Conservation (phyloP, 2,888 invertebrate species). For the Tenthredo notha region DNA sequence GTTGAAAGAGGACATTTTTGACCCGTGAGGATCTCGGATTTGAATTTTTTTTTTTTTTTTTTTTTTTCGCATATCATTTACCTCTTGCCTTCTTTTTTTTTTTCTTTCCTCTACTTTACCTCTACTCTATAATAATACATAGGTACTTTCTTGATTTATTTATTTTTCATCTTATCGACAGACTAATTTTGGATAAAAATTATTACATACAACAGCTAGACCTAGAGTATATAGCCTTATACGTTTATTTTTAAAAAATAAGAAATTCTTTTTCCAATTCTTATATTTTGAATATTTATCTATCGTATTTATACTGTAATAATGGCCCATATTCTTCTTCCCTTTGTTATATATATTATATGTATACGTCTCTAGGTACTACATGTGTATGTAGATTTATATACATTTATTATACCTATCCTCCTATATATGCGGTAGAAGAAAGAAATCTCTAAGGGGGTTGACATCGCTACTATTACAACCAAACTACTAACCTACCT, state of each 20-base stretch:
- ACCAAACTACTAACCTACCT: neutral
- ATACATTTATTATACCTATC: neutral
- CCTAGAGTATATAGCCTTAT: too few species aligned
- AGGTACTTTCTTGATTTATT: neutral
- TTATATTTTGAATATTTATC: neutral
- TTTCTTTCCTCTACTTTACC: neutral
- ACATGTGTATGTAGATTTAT: neutral
- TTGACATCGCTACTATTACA: neutral
- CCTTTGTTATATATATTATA: neutral
- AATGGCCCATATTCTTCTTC: constrained; percentile 3
- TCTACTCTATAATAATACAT: neutral
- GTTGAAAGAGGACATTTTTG: constrained; percentile 13
- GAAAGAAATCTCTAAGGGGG: constrained; percentile 29
- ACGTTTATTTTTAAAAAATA: neutral
- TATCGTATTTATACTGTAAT: neutral
- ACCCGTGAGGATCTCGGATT: neutral
- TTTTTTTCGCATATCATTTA: neutral
- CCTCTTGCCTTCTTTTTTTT: neutral
- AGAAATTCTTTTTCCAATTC: neutral
- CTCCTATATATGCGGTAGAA: neutral
- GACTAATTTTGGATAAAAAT: neutral
- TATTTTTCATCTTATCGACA: neutral
- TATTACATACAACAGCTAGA: neutral
- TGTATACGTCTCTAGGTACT: too few species aligned
- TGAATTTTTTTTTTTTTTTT: constrained; percentile 1